These are phyloP conservation scores for Azemiops feae DNA, from an alignment of 2,113 vertebrate species.

Conservation along the genomic window DNA sequence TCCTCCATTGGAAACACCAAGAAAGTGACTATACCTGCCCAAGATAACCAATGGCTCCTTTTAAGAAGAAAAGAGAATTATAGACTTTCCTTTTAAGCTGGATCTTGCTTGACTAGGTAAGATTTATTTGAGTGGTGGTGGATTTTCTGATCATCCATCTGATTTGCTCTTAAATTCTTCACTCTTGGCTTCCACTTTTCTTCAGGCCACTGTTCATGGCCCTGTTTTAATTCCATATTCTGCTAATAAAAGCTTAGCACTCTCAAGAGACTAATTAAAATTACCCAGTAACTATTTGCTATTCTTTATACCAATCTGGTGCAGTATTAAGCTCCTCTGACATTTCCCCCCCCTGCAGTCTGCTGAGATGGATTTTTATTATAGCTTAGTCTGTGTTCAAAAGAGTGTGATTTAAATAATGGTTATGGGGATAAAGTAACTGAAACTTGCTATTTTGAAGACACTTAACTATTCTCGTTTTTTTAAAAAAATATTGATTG, in stretches of 20 bases:
- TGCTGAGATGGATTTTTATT: not conserved
- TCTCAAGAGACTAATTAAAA: not conserved
- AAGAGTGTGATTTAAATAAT: not conserved
- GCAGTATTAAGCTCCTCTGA: not conserved
- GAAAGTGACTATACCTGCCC: not conserved
- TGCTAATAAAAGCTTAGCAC: not conserved
- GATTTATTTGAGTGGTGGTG: not conserved
- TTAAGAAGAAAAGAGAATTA: not conserved
- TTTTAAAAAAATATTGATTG: conserved; percentile 18
- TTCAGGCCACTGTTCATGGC: not conserved
- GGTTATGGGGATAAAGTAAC: not conserved
- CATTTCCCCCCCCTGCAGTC: not conserved
- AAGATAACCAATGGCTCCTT: not conserved
- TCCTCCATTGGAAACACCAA: not conserved
- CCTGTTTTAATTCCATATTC: not conserved
- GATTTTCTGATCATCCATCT: not conserved
- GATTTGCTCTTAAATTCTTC: not conserved
- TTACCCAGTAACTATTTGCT: not conserved
- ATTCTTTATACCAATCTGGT: not conserved
- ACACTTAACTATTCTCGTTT: not conserved
- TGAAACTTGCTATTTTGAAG: conserved; percentile 27
- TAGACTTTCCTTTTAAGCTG: not conserved
- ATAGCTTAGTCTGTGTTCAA: not conserved
- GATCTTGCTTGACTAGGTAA: not conserved
- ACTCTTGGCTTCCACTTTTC: not conserved